Percentiles rank a stretch among this genome's conserved stretches.
Evolutionary conservation across 2,797 vertebrate genomes (phyloP).

Genomic region (Darevskia nairensis): DNA sequence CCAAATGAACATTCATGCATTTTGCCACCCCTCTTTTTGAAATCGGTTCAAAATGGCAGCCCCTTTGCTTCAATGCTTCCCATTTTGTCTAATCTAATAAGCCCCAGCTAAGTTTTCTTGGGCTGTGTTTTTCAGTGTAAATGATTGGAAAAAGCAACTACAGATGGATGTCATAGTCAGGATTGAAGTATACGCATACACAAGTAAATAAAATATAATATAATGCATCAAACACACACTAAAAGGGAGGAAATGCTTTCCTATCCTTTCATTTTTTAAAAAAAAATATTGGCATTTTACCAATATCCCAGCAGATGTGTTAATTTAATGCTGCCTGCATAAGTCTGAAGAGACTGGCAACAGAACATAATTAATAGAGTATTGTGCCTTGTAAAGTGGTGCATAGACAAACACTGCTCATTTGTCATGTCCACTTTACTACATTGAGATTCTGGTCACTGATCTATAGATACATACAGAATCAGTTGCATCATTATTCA

Average conservation of each 20-base stretch:
- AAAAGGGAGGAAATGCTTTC: background rate
- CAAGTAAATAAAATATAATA: background rate
- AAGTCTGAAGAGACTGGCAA: background rate
- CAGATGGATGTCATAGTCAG: background rate
- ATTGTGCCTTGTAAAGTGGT: background rate
- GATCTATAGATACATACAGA: background rate
- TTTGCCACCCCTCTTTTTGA: too few relatives aligned
- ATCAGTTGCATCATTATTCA: background rate
- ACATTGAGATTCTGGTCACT: background rate
- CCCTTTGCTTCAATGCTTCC: background rate
- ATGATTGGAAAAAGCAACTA: background rate
- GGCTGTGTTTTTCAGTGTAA: background rate
- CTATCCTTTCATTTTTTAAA: background rate
- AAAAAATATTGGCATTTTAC: background rate
- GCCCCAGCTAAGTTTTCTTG: background rate
- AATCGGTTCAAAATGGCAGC: too few relatives aligned
- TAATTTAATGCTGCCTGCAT: conserved; percentile 3
- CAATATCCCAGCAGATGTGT: background rate
- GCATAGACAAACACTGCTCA: background rate
- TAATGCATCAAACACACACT: background rate
- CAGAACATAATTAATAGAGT: background rate
- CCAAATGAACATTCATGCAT: too few relatives aligned
- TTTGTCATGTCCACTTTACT: conserved; percentile 20
- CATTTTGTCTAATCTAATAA: background rate
- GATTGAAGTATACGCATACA: background rate